Percentiles rank a stretch among this genome's conserved stretches.
Conservation (phyloP, 2,888 invertebrate genomes). For the Schrankia costaestrigalis region DNA sequence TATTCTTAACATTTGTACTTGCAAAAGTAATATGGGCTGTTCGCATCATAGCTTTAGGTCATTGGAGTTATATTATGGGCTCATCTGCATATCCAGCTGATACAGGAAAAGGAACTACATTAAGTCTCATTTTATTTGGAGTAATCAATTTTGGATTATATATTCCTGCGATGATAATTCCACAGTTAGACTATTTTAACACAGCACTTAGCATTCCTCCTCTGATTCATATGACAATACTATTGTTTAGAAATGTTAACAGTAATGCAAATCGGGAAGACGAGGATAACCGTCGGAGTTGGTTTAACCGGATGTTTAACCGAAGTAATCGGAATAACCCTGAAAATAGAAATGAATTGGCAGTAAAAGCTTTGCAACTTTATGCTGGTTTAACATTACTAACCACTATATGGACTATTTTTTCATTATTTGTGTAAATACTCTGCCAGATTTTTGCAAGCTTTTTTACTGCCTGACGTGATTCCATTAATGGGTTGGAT, state of each 20-base stretch:
- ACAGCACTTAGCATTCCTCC: constrained; percentile 53
- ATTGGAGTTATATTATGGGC: constrained; percentile 57
- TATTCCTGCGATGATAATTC: constrained; percentile 44
- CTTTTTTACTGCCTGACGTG: too few species aligned
- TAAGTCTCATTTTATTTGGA: constrained; percentile 39
- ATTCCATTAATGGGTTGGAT: too few species aligned
- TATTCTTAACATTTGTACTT: constrained; percentile 28
- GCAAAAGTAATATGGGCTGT: constrained; percentile 44
- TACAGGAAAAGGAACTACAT: constrained; percentile 25
- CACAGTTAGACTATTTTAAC: constrained; percentile 40
- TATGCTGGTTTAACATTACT: constrained; percentile 44
- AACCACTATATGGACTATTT: constrained; percentile 46
- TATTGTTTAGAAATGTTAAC: constrained; percentile 40
- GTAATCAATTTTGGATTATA: constrained; percentile 41
- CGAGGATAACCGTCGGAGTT: too few species aligned
- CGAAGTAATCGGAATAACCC: too few species aligned
- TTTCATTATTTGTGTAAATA: too few species aligned
- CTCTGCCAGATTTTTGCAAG: too few species aligned
- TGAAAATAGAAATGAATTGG: too few species aligned
- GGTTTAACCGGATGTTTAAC: too few species aligned
- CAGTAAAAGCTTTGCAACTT: constrained; percentile 37
- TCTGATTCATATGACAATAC: constrained; percentile 52
- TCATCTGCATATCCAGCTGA: constrained; percentile 39
- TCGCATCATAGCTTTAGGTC: constrained; percentile 47
- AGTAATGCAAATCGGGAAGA: too few species aligned